Conservation (phyloP, 2,888 invertebrate genomes). For the Herminia tarsipennalis region DNA sequence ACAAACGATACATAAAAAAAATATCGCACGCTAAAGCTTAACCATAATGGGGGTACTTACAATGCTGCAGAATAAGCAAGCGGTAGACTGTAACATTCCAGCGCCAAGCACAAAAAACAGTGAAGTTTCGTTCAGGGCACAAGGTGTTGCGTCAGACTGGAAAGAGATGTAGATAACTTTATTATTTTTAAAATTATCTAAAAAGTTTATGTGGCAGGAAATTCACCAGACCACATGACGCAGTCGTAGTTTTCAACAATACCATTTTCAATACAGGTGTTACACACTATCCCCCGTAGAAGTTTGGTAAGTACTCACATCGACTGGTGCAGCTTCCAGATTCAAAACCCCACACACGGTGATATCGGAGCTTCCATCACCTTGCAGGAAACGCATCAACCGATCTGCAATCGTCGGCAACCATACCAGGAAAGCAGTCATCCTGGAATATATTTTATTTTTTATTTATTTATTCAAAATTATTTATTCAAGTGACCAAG, state of each 20-base stretch:
- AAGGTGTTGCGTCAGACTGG: constrained; percentile 57
- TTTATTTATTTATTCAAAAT: too few species aligned
- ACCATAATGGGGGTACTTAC: too few species aligned
- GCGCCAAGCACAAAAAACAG: constrained; percentile 60
- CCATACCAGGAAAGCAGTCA: constrained; percentile 66
- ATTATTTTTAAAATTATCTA: neutral
- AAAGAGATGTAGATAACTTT: too few species aligned
- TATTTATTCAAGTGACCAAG: too few species aligned
- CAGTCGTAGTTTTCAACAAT: neutral
- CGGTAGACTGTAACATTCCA: constrained; percentile 53
- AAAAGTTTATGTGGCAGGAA: neutral
- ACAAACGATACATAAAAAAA: too few species aligned
- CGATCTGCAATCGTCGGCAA: constrained; percentile 67
- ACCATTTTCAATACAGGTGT: neutral
- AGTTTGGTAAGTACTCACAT: constrained; percentile 37
- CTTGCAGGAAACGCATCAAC: constrained; percentile 57
- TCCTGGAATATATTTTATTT: too few species aligned
- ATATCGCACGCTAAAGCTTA: too few species aligned
- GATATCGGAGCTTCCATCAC: constrained; percentile 57
- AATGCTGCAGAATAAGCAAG: constrained; percentile 65
- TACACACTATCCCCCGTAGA: neutral
- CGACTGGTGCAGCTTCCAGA: constrained; percentile 30
- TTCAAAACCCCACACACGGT: constrained; percentile 61
- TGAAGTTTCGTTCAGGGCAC: constrained; percentile 58
- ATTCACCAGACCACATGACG: neutral